Conservation (phyloP, 2,888 invertebrate genomes). For the Cheiracanthium punctorium region DNA sequence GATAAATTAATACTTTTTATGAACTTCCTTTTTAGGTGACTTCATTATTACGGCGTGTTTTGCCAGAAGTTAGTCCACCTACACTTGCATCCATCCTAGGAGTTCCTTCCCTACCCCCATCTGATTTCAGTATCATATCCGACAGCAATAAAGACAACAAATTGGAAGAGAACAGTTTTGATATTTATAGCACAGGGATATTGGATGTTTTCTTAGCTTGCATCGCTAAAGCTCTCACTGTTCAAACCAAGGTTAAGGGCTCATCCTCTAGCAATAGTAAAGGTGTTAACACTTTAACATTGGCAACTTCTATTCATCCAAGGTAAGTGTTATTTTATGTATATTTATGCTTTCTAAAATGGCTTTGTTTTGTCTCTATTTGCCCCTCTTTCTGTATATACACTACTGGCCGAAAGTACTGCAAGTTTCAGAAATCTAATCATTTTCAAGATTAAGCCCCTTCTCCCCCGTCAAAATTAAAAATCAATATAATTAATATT, state of each 20-base stretch:
- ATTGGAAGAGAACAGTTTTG: slow-evolving; percentile 77
- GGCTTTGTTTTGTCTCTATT: not conserved
- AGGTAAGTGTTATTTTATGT: slow-evolving; percentile 76
- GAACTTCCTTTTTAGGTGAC: slow-evolving; percentile 83
- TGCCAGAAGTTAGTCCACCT: slow-evolving; percentile 92
- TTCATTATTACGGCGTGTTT: slow-evolving; percentile 88
- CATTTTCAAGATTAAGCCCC: too few relatives aligned
- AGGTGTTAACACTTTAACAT: slow-evolving; percentile 78
- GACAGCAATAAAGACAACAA: slow-evolving; percentile 78
- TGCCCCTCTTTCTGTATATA: too few relatives aligned
- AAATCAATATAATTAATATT: too few relatives aligned
- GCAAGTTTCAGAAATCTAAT: too few relatives aligned
- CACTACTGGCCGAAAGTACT: too few relatives aligned
- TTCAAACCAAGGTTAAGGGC: slow-evolving; percentile 89
- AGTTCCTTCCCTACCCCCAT: slow-evolving; percentile 83
- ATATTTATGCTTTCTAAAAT: not conserved
- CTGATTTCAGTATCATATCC: slow-evolving; percentile 85
- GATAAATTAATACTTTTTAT: too few relatives aligned
- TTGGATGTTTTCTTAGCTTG: slow-evolving; percentile 93
- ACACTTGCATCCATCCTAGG: slow-evolving; percentile 86
- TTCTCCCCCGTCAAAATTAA: too few relatives aligned
- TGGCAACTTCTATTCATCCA: slow-evolving; percentile 81
- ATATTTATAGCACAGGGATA: slow-evolving; percentile 82
- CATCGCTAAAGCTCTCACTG: slow-evolving; percentile 91
- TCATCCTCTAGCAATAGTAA: slow-evolving; percentile 74